Base-by-base conservation (phyloP, 2,888 invertebrate species). In the Stramonita haemastoma region DNA sequence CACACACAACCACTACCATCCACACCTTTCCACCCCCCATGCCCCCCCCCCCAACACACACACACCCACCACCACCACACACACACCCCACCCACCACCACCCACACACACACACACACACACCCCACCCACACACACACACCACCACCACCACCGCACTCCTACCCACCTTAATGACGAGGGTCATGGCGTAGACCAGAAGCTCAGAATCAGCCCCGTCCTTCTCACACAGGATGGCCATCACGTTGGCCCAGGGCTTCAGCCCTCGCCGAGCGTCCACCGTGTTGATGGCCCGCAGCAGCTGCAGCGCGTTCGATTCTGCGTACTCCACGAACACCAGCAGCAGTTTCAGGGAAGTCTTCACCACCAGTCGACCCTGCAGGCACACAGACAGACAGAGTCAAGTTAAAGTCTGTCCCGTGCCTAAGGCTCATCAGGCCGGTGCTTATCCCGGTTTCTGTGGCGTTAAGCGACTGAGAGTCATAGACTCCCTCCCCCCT, bases 261-360 rank as follows among this genome's bases (percentile, higher is more conserved):
- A 92, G 91, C 94, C 96, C 95, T 93, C 94, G 93, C 73, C 94
- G 92, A 29, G 92, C 92, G 91, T 96, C 96, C 19, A 99, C 98
- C 4, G 97, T 96, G 92, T 97, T 97, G 89, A 99, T 98, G 29
- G 99, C 99, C 94, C 98, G 98, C 91, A 99, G 97, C 81, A 99
- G 97, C 34, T 99, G 97, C 94, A 98, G 97, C 92, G 99, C 98
- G 96, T 99, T 99, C 92, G 98, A 97, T 95, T 99, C 99, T 26
- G 98, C 98, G 96, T 99, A 99, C 96, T 99, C 99, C 87, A 99
- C 99, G 96, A 99, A 99, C 83, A 99, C 99, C 93, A 99, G 97
- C 89, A 99, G 97, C 86, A 99, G 97, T 96, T 99, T 99, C 90
- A 99, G 97, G 1, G 99, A 98, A 17, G 99, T 99, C 97, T 99